Evolutionary conservation across 2,113 vertebrate species (phyloP).

Genomic region (Zootoca vivipara): DNA sequence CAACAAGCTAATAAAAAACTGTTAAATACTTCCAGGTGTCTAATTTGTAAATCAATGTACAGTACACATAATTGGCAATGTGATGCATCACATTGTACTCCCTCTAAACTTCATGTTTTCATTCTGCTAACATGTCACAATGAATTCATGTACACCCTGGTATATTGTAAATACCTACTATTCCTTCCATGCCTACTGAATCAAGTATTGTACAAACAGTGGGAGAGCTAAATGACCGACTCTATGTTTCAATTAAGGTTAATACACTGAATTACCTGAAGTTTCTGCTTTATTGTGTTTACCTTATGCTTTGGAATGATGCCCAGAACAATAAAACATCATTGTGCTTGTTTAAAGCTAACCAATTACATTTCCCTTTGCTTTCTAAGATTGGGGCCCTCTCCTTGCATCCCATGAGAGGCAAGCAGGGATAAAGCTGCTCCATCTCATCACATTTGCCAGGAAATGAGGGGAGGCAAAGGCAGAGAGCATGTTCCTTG

Average conservation of each 20-base stretch:
- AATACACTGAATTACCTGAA: constrained; percentile 55
- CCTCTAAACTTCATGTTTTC: constrained; percentile 45
- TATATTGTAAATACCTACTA: constrained; percentile 61
- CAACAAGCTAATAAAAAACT: not conserved
- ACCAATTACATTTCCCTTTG: not conserved
- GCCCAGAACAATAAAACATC: constrained; percentile 37
- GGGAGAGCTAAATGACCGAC: constrained; percentile 69
- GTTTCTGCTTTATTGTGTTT: constrained; percentile 56
- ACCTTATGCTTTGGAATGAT: constrained; percentile 45
- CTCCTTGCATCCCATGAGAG: not conserved
- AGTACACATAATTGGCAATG: not conserved
- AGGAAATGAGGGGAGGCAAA: not conserved
- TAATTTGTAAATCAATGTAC: not conserved
- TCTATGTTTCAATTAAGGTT: constrained; percentile 69
- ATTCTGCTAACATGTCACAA: constrained; percentile 43
- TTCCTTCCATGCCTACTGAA: constrained; percentile 47
- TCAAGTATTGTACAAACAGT: constrained; percentile 64
- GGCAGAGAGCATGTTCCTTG: not conserved
- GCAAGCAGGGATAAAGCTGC: not conserved
- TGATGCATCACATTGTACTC: not conserved
- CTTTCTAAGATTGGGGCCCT: not conserved
- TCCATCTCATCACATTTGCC: not conserved
- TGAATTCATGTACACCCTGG: constrained; percentile 55
- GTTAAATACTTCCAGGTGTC: not conserved
- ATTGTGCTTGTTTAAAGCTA: constrained; percentile 1